Evolutionary conservation across 23 tunicate genomes (phyloP), one percentile per base, ranked within the genome.

Genomic region (Styela plicata): DNA sequence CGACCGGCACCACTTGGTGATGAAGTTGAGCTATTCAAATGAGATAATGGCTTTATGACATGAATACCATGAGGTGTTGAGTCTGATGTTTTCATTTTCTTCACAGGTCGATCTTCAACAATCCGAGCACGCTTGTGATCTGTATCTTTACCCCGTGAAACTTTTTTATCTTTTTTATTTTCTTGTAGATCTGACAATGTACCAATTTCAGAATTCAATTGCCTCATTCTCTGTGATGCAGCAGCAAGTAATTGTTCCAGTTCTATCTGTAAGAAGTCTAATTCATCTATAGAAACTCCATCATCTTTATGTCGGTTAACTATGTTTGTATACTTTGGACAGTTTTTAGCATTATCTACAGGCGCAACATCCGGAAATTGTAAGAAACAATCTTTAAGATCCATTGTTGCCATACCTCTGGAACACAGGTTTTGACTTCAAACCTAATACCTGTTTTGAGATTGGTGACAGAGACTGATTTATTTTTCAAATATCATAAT

Each of bases 191-290:
- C 96, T 74, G 63, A 73, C 31, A 90, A 69, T 26, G 80, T 57
- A 18, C 74, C 74, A 34, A 90, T 85, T 69, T 90, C 96, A 0
- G 62, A 29, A 28, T 74, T 78, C 69, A 90, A 78, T 82, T 83
- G 82, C 34, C 96, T 52, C 96, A 90, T 90, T 24, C 96, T 74
- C 17, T 80, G 70, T 1, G 90, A 68, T 2, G 87, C 87, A 0
- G 90, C 87, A 32, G 80, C 89, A 21, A 91, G 83, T 63, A 91
- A 63, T 3, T 83, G 85, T 83, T 91, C 97, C 36, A 91, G 35
- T 52, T 91, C 90, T 69, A 86, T 91, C 73, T 91, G 97, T 31
- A 91, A 82, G 36, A 26, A 63, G 69, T 91, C 97, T 2, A 91
- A 53, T 83, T 91, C 97, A 64, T 91, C 97, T 23, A 83, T 19